A percentile compares a stretch with the other conserved stretches of the same genome.
phyloP scores from a whole-genome alignment of 2,113 vertebrate genomes.

The Gymnarchus niloticus region DNA sequence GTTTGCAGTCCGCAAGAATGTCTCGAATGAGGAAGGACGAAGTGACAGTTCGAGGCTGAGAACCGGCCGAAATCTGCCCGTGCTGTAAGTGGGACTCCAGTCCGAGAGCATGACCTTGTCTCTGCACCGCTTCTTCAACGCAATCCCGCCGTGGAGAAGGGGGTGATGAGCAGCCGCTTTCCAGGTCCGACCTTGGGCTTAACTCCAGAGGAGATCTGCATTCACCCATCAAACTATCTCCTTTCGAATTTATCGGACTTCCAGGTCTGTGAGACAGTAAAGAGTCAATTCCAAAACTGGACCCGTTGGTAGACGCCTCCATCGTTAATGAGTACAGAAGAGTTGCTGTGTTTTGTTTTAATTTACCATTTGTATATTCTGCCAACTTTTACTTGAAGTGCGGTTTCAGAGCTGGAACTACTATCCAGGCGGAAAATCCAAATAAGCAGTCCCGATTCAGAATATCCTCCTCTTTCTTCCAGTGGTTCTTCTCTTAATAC shows the following conservation, averaged over 20 bases:
- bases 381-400: conserved; percentile 2
- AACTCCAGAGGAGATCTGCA: conserved; percentile 72
- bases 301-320: conserved; percentile 75
- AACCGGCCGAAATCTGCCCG: conserved; percentile 62
- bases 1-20: conserved; percentile 80
- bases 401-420: background rate
- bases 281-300: conserved; percentile 78
- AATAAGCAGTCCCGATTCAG: background rate
- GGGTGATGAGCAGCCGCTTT: conserved; percentile 72
- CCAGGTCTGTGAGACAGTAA: conserved; percentile 74
- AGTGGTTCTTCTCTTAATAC: background rate
- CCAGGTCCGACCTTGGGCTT: conserved; percentile 68
- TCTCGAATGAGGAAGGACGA: conserved; percentile 92
- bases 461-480: conserved; percentile 23
- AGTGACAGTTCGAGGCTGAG: conserved; percentile 72
- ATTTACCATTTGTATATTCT: conserved; percentile 23
- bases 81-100: conserved; percentile 65
- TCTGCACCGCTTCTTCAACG: conserved; percentile 57
- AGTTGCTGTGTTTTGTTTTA: conserved; percentile 7
- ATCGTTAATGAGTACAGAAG: conserved; percentile 46
- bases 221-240: conserved; percentile 61
- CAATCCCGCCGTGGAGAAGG: conserved; percentile 70
- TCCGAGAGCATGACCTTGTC: conserved; percentile 36
- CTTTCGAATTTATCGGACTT: conserved; percentile 67
- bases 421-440: conserved; percentile 8